Evolutionary conservation across 1,140 invertebrate species (phyloP).

Genomic region (Choristoneura fumiferana): DNA sequence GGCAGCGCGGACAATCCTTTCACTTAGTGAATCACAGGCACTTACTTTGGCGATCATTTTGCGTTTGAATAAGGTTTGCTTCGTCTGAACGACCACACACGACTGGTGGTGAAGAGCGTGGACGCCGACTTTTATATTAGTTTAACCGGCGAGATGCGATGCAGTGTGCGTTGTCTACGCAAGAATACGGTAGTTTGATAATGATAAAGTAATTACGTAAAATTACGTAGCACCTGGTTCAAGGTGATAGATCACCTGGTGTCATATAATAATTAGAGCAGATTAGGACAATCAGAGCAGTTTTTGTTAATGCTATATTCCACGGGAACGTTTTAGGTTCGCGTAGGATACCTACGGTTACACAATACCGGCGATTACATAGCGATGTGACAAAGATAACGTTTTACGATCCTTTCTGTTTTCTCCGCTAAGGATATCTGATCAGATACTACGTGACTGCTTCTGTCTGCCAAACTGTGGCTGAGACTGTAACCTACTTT

Average conservation of each 20-base stretch:
- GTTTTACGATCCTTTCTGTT: constrained; percentile 12
- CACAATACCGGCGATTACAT: constrained; percentile 1
- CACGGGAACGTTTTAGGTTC: not conserved
- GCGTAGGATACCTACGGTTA: not conserved
- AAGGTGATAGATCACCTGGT: constrained; percentile 60
- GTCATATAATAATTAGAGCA: constrained; percentile 28
- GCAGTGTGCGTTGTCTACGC: constrained; percentile 52
- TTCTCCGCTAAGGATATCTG: constrained; percentile 6
- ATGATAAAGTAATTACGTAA: constrained; percentile 73
- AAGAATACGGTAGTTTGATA: constrained; percentile 74
- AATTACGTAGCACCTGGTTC: constrained; percentile 63
- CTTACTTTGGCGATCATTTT: constrained; percentile 77
- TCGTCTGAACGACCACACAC: constrained; percentile 70
- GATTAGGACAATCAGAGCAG: constrained; percentile 28
- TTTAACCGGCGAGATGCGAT: constrained; percentile 62
- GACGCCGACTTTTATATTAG: constrained; percentile 71
- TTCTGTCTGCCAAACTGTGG: constrained; percentile 2
- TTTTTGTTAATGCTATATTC: not conserved
- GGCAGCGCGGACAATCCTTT: constrained; percentile 44
- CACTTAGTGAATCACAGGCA: constrained; percentile 56
- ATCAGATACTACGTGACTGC: constrained; percentile 11
- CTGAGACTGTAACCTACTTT: not conserved
- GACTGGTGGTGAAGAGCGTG: constrained; percentile 60
- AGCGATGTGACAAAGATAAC: constrained; percentile 15
- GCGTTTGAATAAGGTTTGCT: constrained; percentile 70